Base-by-base conservation (phyloP, 2,113 vertebrate species). In the Erinaceus europaeus region DNA sequence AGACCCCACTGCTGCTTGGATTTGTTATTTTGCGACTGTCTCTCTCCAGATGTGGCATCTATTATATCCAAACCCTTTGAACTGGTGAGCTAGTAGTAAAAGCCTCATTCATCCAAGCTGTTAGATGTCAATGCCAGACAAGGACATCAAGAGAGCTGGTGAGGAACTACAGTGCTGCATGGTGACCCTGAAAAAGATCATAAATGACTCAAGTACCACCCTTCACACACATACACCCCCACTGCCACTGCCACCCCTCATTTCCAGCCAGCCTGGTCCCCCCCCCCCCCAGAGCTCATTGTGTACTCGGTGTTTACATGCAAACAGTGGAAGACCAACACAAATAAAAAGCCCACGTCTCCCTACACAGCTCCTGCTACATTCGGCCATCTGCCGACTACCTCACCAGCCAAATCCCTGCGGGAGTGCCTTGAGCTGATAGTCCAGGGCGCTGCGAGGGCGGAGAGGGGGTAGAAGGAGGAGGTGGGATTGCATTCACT, bases 281-380 rank as follows among this genome's bases (percentile, higher is more conserved):
- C 89, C 72, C 44, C 67, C 92, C 82, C 91, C 89, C 72, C 44
- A 38, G 71, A 94, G 94, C 95, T 93, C 91, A 79, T 48, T 90
- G 93, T 94, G 75, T 89, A 83, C 92, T 93, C 89, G 40, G 27
- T 96, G 93, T 95, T 96, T 96, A 96, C 94, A 91, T 13, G 88
- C 91, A 96, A 96, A 95, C 95, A 96, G 92, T 90, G 11, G 78
- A 84, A 94, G 95, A 96, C 93, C 94, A 93, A 94, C 92, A 95
- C 95, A 96, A 96, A 96, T 87, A 96, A 85, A 95, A 94, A 95
- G 79, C 95, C 94, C 92, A 95, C 95, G 93, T 93, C 93, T 96
- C 94, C 91, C 94, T 94, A 85, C 94, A 96, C 91, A 96, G 94
- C 87, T 94, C 95, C 94, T 94, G 95, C 93, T 94, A 79, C 62